Evolutionary conservation across 2,797 vertebrate species (phyloP).

Genomic region (Cryptoblepharus egeriae): DNA sequence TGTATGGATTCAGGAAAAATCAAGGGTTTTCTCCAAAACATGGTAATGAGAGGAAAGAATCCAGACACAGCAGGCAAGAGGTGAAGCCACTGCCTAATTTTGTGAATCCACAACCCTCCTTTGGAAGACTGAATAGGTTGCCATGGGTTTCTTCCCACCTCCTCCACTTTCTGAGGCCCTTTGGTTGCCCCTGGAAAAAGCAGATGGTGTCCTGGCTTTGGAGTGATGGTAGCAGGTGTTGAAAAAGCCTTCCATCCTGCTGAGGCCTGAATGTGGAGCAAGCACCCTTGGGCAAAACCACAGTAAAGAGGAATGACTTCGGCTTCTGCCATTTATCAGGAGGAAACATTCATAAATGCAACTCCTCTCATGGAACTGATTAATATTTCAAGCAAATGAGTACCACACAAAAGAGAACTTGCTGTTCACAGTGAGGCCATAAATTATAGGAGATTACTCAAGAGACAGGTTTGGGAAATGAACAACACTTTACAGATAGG

Average conservation of each 20-base stretch:
- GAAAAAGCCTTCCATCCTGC: slow-evolving; percentile 59
- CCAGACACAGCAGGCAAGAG: not conserved
- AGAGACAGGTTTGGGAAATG: slow-evolving; percentile 53
- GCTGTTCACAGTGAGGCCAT: slow-evolving; percentile 50
- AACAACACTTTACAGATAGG: slow-evolving; percentile 25
- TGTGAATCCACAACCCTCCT: too few relatives aligned
- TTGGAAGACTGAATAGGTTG: not conserved
- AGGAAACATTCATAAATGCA: slow-evolving; percentile 32
- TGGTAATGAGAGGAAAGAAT: slow-evolving; percentile 32
- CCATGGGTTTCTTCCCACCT: not conserved
- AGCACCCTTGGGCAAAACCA: slow-evolving; percentile 60
- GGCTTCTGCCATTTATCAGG: slow-evolving; percentile 54
- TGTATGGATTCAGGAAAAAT: not conserved
- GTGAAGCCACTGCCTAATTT: not conserved
- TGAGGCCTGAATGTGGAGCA: slow-evolving; percentile 53
- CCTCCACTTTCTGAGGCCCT: not conserved
- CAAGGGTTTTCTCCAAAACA: slow-evolving; percentile 26
- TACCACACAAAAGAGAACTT: slow-evolving; percentile 40
- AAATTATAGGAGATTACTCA: slow-evolving; percentile 44
- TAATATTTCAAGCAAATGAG: slow-evolving; percentile 61
- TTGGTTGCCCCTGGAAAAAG: slow-evolving; percentile 6
- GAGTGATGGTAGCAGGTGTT: slow-evolving; percentile 70
- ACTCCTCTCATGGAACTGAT: slow-evolving; percentile 53
- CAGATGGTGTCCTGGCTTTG: slow-evolving; percentile 48
- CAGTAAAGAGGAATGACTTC: slow-evolving; percentile 62